Base-by-base conservation (phyloP, 2,888 invertebrate species). In the Ashinkailepas kermadecensis region DNA sequence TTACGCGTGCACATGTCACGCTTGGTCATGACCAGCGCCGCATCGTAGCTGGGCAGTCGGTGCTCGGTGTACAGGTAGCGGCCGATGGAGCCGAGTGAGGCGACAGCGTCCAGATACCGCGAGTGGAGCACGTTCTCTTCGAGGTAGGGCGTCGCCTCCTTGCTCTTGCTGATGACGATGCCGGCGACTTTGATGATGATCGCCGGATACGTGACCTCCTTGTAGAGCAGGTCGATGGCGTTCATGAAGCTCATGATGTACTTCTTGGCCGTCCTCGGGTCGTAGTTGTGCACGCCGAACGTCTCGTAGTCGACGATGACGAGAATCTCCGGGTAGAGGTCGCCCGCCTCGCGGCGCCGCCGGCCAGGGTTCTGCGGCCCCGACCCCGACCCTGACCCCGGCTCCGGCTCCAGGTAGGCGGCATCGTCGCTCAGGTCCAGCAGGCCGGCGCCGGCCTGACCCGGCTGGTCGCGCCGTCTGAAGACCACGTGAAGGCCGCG, bases 401-500 rank as follows among this genome's bases (percentile, higher is more conserved):
- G 74, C 54, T 74, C 74, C 21, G 21, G 56, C 54, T 56, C 74
- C 54, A 74, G 56, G 18, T 56, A 21, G 9, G 54, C 74, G 54
- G 10, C 21, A 12, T 74, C 74, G 74, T 74, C 21, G 54, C 9
- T 21, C 8, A 18, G 0, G 21, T 54, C 54, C 18, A 74, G 54
- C 74, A 56, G 74, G 54, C 7, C 74, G 86, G 57, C 88, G 87
- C 80, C 80, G 25, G 74, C n/a, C 9, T 11, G 13, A 23, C n/a
- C 25, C 18, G n/a, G 67, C 54, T 70, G 78, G 23, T 54, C 18
- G 1, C 39, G 56, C 23, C 65, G 58, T 25, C 7, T 10, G 25
- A 74, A 64, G 18, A 81, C 21, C 0, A 81, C 58, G 8, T 81
- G 65, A 15, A 67, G 74, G 21, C 59, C 57, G 39, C n/a, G 21